Evolutionary conservation across 1,140 invertebrate genomes (phyloP).

Genomic region (Drosophila kanapiae): DNA sequence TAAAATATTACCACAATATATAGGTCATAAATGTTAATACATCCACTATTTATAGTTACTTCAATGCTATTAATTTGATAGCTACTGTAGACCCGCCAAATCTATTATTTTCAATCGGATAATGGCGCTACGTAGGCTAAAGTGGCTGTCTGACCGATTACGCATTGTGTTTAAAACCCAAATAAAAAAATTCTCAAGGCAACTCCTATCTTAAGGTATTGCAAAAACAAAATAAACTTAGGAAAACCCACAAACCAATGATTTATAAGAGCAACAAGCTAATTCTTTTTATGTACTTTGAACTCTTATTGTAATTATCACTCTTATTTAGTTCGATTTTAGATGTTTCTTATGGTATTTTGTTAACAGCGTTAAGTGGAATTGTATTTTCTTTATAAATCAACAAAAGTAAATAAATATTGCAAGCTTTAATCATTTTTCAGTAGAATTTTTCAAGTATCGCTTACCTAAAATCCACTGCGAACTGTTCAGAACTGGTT

Average conservation of each 20-base stretch:
- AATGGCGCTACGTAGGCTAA: slow-evolving; percentile 11
- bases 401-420: not conserved
- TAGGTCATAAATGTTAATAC: too few relatives aligned
- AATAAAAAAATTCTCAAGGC: slow-evolving; percentile 4
- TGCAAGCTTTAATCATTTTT: not conserved
- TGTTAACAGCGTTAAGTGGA: not conserved
- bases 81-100: not conserved
- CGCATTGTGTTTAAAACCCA: not conserved
- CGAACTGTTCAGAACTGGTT: not conserved
- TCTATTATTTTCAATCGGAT: slow-evolving; percentile 5
- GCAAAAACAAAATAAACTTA: not conserved
- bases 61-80: not conserved
- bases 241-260: not conserved
- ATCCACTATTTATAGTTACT: not conserved
- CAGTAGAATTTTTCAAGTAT: not conserved
- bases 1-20: too few relatives aligned
- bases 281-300: not conserved
- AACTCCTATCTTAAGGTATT: not conserved
- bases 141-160: not conserved
- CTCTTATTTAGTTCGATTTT: not conserved
- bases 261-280: not conserved
- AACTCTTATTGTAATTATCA: not conserved
- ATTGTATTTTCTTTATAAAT: not conserved
- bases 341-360: not conserved
- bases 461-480: not conserved